phyloP scores from a whole-genome alignment of 2,888 invertebrate genomes.

The Pammene fasciana region DNA sequence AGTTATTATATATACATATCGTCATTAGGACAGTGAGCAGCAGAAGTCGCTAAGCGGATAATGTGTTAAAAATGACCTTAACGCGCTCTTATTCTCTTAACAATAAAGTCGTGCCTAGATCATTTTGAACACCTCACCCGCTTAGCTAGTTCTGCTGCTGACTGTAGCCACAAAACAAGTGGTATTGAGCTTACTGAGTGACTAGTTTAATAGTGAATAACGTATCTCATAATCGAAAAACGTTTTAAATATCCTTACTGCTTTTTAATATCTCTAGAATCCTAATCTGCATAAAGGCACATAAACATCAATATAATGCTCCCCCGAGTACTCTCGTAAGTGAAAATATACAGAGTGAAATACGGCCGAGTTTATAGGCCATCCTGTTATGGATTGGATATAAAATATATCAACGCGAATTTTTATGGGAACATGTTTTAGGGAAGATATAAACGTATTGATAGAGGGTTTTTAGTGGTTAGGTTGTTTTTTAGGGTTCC shows the following conservation, averaged over 20 bases:
- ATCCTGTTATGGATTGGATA: conserved; percentile 74
- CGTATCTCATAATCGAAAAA: no score
- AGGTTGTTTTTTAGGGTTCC: conserved; percentile 2
- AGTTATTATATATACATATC: no score
- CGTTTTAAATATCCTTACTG: background rate
- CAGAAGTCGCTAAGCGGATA: no score
- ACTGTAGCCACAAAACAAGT: no score
- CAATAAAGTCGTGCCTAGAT: no score
- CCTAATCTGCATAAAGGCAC: conserved; percentile 57
- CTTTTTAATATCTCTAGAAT: conserved; percentile 24
- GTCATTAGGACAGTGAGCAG: no score
- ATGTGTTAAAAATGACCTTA: no score
- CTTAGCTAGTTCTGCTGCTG: no score
- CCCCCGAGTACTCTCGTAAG: conserved; percentile 55
- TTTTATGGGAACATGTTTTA: conserved; percentile 44
- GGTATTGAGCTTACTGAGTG: no score
- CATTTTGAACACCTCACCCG: no score
- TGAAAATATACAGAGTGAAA: conserved; percentile 74
- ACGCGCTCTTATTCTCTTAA: no score
- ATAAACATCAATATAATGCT: conserved; percentile 71
- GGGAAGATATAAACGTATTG: conserved; percentile 33
- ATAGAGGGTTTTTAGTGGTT: conserved; percentile 25
- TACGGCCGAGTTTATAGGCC: conserved; percentile 70
- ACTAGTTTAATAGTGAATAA: no score
- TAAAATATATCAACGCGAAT: conserved; percentile 63